phyloP scores from a whole-genome alignment of 1,140 invertebrate species.

The Piezodorus guildinii region DNA sequence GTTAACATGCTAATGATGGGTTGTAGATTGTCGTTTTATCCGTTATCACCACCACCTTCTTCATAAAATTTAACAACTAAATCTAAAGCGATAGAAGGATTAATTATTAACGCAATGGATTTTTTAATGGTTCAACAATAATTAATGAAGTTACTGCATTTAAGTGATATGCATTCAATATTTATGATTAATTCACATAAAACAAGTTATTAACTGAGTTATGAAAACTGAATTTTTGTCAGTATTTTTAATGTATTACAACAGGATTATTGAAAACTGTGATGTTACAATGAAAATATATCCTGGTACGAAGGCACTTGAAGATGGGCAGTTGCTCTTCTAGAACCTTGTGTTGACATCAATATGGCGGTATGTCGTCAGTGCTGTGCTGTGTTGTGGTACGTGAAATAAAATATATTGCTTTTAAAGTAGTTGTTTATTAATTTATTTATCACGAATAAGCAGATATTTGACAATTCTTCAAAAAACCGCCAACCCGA shows the following conservation, averaged over 20 bases:
- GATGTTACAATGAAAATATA: background rate
- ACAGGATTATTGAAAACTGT: background rate
- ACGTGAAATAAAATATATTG: conserved; percentile 34
- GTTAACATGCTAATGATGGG: too few relatives aligned
- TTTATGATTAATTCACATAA: background rate
- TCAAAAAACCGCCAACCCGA: too few relatives aligned
- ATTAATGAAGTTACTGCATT: too few relatives aligned
- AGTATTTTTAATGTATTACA: background rate
- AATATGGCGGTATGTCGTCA: conserved; percentile 91
- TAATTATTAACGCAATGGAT: too few relatives aligned
- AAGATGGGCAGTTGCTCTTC: background rate
- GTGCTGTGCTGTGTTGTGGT: conserved; percentile 87
- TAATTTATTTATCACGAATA: too few relatives aligned
- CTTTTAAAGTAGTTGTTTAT: background rate
- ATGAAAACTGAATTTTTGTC: background rate
- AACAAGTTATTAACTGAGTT: background rate
- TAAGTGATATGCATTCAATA: too few relatives aligned
- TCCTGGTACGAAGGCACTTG: background rate
- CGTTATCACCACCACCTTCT: too few relatives aligned
- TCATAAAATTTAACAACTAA: too few relatives aligned
- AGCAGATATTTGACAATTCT: too few relatives aligned
- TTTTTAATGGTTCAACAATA: too few relatives aligned
- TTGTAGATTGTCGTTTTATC: too few relatives aligned
- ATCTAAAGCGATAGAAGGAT: too few relatives aligned
- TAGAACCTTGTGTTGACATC: conserved; percentile 30